A percentile compares a stretch with the other conserved stretches of the same genome.
These are phyloP conservation scores for Epinotia nisella DNA, from an alignment of 2,888 invertebrate species.

Conservation along the genomic window DNA sequence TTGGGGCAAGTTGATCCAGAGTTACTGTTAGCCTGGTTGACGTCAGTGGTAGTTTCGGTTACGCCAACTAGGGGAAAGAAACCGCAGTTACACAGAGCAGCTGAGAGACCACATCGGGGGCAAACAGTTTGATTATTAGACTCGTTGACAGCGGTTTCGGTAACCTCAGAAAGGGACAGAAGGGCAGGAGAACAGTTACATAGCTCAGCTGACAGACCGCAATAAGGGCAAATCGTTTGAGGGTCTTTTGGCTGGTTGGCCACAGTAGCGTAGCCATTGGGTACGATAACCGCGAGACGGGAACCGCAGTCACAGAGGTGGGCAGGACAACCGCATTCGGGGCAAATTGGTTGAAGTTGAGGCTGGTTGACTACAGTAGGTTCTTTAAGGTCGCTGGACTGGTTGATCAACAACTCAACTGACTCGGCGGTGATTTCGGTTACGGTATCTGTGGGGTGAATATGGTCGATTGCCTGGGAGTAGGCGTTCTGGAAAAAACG, in stretches of 20 bases:
- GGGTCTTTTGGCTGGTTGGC: background rate
- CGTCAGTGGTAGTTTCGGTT: background rate
- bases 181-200: no score
- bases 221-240: constrained; percentile 4
- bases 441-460: background rate
- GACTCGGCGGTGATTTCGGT: background rate
- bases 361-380: background rate
- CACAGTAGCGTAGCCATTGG: constrained; percentile 5
- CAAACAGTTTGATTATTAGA: background rate
- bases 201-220: background rate
- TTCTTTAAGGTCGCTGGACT: background rate
- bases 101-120: background rate
- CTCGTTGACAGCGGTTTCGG: background rate
- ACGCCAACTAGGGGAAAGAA: background rate
- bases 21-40: background rate
- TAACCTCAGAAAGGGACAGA: background rate
- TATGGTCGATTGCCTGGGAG: constrained; percentile 14
- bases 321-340: constrained; percentile 6
- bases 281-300: background rate
- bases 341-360: background rate
- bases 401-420: background rate
- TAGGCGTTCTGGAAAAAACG: constrained; percentile 1
- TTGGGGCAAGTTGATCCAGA: background rate
- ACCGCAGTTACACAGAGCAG: constrained; percentile 2
- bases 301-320: constrained; percentile 9